Percentiles rank a stretch among this genome's conserved stretches.
Conservation (phyloP, 2,888 invertebrate species). For the Lissonota sp. region DNA sequence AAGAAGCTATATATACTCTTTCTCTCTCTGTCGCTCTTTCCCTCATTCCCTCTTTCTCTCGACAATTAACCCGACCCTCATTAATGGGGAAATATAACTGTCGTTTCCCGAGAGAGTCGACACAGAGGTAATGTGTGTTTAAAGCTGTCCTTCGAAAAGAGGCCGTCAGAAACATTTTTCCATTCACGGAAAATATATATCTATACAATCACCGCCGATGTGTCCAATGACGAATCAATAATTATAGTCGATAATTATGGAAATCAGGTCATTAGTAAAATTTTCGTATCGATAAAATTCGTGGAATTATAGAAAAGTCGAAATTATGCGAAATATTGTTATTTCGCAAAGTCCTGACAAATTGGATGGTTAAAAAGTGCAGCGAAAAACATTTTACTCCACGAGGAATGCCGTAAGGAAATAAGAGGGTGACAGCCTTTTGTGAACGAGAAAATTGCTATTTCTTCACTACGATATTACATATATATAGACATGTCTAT, state of each 20-base stretch:
- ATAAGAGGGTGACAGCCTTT: slow-evolving; percentile 17
- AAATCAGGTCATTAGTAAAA: too few species aligned
- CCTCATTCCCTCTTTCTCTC: slow-evolving; percentile 8
- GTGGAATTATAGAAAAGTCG: too few species aligned
- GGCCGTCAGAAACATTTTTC: neutral
- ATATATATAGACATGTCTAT: neutral
- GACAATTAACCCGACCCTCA: slow-evolving; percentile 51
- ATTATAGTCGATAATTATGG: too few species aligned
- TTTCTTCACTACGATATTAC: slow-evolving; percentile 1
- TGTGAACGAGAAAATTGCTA: slow-evolving; percentile 55
- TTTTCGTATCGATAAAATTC: too few species aligned
- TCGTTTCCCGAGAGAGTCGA: slow-evolving; percentile 29
- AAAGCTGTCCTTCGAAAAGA: slow-evolving; percentile 19
- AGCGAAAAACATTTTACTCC: too few species aligned
- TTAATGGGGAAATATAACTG: slow-evolving; percentile 46
- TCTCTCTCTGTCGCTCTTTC: slow-evolving; percentile 11
- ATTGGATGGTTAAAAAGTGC: too few species aligned
- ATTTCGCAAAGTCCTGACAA: too few species aligned
- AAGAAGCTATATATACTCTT: slow-evolving; percentile 20
- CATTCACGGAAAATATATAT: neutral
- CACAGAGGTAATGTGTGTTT: slow-evolving; percentile 13
- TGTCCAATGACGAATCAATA: too few species aligned
- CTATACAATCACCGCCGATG: too few species aligned
- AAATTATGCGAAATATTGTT: too few species aligned
- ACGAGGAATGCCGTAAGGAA: neutral